Conservation (phyloP, 2,888 invertebrate genomes). For the Diabrotica balteata region DNA sequence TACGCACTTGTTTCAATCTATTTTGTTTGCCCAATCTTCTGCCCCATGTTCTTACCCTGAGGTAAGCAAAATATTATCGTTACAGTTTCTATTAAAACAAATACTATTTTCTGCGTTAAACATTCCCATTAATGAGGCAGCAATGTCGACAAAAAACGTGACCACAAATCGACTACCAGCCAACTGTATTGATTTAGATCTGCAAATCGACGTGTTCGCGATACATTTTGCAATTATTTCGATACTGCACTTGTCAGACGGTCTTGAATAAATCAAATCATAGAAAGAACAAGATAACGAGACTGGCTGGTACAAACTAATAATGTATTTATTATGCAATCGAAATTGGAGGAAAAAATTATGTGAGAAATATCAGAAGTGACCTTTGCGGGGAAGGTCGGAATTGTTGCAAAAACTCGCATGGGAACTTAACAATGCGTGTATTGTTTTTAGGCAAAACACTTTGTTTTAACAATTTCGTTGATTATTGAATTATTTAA, state of each 20-base stretch:
- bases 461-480: too few species aligned
- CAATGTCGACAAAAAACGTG: slow-evolving; percentile 4
- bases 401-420: not conserved
- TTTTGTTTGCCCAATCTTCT: too few species aligned
- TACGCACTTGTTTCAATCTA: too few species aligned
- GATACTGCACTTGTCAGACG: slow-evolving; percentile 1
- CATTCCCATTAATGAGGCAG: slow-evolving; percentile 9
- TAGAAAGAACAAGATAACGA: not conserved
- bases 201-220: not conserved
- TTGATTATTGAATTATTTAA: too few species aligned
- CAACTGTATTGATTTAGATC: not conserved
- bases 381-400: not conserved
- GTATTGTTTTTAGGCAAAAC: not conserved
- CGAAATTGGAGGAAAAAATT: not conserved
- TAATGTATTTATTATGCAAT: not conserved
- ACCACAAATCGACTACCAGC: not conserved
- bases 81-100: not conserved
- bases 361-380: not conserved
- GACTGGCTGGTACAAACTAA: not conserved
- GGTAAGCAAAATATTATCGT: too few species aligned
- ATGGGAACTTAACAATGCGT: not conserved
- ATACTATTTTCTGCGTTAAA: not conserved
- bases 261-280: slow-evolving; percentile 4
- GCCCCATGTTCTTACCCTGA: too few species aligned
- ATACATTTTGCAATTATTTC: slow-evolving; percentile 7